These are phyloP conservation scores for Tragelaphus scriptus DNA, from an alignment of 2,113 vertebrate species.

Conservation along the genomic window DNA sequence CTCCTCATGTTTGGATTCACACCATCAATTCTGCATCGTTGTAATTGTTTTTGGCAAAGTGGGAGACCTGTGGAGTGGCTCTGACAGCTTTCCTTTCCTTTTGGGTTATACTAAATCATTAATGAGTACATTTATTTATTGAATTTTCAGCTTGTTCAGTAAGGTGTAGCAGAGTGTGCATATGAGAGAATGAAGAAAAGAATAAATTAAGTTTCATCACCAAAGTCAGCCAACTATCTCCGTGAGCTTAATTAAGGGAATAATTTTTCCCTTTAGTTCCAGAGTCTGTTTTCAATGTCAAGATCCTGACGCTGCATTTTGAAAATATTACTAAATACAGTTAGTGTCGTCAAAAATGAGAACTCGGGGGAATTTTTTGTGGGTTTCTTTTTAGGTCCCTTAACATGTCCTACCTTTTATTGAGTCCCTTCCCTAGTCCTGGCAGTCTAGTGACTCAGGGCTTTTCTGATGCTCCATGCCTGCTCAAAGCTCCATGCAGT, in stretches of 20 bases:
- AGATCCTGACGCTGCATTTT: not conserved
- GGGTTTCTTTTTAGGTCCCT: not conserved
- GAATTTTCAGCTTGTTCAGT: slow-evolving; percentile 68
- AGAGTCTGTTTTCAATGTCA: slow-evolving; percentile 35
- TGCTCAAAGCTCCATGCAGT: not conserved
- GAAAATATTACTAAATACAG: slow-evolving; percentile 21
- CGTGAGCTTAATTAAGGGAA: slow-evolving; percentile 37
- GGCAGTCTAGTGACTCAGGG: not conserved
- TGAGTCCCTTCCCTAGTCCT: not conserved
- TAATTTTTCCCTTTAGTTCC: not conserved
- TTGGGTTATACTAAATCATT: slow-evolving; percentile 58
- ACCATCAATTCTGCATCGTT: not conserved
- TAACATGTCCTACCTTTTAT: not conserved
- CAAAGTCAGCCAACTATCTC: slow-evolving; percentile 36
- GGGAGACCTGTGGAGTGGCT: slow-evolving; percentile 11
- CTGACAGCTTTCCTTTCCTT: slow-evolving; percentile 50
- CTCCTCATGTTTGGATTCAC: not conserved
- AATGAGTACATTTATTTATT: slow-evolving; percentile 72
- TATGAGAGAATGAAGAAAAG: slow-evolving; percentile 33
- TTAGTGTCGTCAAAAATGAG: not conserved
- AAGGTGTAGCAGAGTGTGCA: slow-evolving; percentile 41
- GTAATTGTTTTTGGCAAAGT: slow-evolving; percentile 43
- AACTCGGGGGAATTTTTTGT: not conserved
- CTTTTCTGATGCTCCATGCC: not conserved
- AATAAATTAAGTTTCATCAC: slow-evolving; percentile 46